Base-by-base conservation (phyloP, 2,888 invertebrate species). In the Scaeva pyrastri region DNA sequence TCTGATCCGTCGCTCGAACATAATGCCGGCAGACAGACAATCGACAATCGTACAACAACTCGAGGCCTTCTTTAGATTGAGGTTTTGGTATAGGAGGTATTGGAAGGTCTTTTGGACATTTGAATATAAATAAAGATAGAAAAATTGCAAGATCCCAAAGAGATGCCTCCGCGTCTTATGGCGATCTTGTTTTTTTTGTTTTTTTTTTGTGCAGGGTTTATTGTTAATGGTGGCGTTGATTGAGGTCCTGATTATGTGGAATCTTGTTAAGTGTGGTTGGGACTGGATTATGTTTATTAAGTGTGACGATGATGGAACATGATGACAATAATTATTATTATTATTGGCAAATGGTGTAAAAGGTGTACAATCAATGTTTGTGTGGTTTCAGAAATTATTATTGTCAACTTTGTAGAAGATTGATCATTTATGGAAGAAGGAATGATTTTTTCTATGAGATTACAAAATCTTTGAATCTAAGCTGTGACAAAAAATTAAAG, bases 101-200 rank as follows among this genome's bases (percentile, higher is more conserved):
- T 21, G 62, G 48, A 36, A 31, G 62, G 23, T 23, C 23, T 19
- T 41, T 11, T 7, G 21, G 39, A 73, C 45, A 52, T 84, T 80
- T 66, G 71, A 80, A 84, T 75, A 84, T n/a, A 66, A 79, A 79
- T 73, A 83, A 84, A n/a, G n/a, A 79, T 75, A 75, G 70, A 16
- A 39, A 21, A n/a, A 45, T 7, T 55, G 64, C 23, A 79, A 74
- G 68, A n/a, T 77, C 50, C 64, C 48, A 45, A 14, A 11, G 43
- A 50, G 36, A 64, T 71, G 60, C 36, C 0, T 12, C 1, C n/a
- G 6, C 12, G 26, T 52, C 11, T 14, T 52, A 39, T 68, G 68
- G 2, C 12, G 48, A n/a, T n/a, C n/a, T n/a, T n/a, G n/a, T n/a
- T n/a, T n/a, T n/a, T n/a, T n/a, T n/a, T n/a, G 31, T 31, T 36